Base-by-base conservation (phyloP, 1,140 invertebrate species). In the Charaxes varanes region DNA sequence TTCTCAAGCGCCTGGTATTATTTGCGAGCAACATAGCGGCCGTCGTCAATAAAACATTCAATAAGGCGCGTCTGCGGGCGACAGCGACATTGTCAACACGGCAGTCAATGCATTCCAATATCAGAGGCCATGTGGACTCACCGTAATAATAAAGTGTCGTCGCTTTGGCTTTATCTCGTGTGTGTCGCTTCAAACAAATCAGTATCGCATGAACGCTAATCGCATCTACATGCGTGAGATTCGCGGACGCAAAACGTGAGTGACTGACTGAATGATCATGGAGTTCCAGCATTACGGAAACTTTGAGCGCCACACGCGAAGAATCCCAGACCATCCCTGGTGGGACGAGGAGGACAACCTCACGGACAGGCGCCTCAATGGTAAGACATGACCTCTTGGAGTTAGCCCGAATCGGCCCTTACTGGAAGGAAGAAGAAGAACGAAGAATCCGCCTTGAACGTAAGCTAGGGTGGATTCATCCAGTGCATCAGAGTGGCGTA, bases 321-420 rank as follows among this genome's bases (percentile, higher is more conserved):
- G 70, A 28, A 43, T 67, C 8, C 65, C 62, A 15, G 78, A 82
- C 14, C 65, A 73, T 13, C 78, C 78, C 1, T 72, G 69, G 65
- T 82, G 78, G 78, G 78, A 82, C 13, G 78, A 82, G 48, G 78
- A 82, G 32, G 78, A 82, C 43, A 82, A 62, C 4, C 64, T 82
- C 4, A 67, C 72, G 10, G 74, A 82, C 48, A 65, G 78, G 41
- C 68, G 62, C 19, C 52, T 73, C 5, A 65, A 81, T 50, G 74
- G 77, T 79, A 67, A 73, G 65, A 33, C 11, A 19, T 35, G 16
- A 30, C 24, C 16, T 31, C 8, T 35, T 6, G n/a, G n/a, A n/a
- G n/a, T n/a, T n/a, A n/a, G n/a, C n/a, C n/a, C n/a, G n/a, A n/a
- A n/a, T n/a, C n/a, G n/a, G n/a, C n/a, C n/a, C n/a, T n/a, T n/a